A percentile compares a stretch with the other conserved stretches of the same genome.
phyloP scores from a whole-genome alignment of 2,888 invertebrate genomes.

The Andrena bucephala region DNA sequence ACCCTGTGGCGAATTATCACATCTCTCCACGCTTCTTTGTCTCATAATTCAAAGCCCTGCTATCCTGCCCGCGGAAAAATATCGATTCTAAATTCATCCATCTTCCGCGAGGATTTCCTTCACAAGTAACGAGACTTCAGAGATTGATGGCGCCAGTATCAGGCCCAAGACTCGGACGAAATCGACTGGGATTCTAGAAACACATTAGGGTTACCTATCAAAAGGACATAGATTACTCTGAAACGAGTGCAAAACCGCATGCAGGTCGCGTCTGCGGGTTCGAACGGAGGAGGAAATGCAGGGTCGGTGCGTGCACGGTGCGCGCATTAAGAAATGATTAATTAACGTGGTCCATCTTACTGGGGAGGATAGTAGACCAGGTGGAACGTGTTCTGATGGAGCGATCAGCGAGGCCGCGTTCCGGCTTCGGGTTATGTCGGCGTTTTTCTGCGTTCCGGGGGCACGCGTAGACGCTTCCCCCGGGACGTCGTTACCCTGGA shows the following conservation, averaged over 20 bases:
- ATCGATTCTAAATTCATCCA: not conserved
- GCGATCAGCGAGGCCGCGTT: not conserved
- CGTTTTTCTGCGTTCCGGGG: constrained; percentile 14
- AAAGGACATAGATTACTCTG: not conserved
- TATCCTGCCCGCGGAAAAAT: not conserved
- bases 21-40: not conserved
- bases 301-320: not conserved
- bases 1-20: not conserved
- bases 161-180: not conserved
- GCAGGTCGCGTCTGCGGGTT: not conserved
- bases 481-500: constrained; percentile 42
- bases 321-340: not conserved
- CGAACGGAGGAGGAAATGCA: not conserved
- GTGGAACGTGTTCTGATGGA: constrained; percentile 12
- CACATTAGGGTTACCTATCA: not conserved
- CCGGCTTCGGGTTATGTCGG: not conserved
- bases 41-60: not conserved
- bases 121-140: not conserved
- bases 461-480: constrained; percentile 33
- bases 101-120: not conserved
- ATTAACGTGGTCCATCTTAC: not conserved
- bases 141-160: constrained; percentile 2
- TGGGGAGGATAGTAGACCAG: not conserved
- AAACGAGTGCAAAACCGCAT: constrained; percentile 11
- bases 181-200: not conserved